Evolutionary conservation across 2,888 invertebrate species (phyloP), one percentile per base, ranked within the genome.

Genomic region (Drosophila yooni): DNA sequence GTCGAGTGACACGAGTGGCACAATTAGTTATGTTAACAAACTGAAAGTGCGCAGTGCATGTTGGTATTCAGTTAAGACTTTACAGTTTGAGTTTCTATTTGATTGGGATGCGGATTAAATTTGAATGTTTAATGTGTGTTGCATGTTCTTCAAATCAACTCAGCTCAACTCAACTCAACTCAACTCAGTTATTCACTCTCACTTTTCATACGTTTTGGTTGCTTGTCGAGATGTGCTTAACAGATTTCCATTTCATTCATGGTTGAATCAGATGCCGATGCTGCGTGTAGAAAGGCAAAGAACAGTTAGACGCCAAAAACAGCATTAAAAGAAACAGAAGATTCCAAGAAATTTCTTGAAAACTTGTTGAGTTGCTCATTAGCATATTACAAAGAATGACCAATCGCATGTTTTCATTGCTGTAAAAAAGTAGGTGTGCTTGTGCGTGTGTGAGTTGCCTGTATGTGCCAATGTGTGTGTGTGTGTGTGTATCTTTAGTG

Each of bases 201-300:
- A 69, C 68, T 70, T 70, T 70, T 72, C 59, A 53, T 61, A 51
- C 54, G 64, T 63, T 78, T 66, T 40, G 40, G 29, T 18, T 27
- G 61, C 51, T 60, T 33, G 46, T 48, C 65, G 62, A 62, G 53
- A 56, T 50, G 50, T 46, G 46, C 6, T 46, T 36, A 31, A 66
- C 52, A 69, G 65, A 73, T 89, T 85, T 85, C 75, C 77, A 88
- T 85, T 85, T 85, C 85, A 82, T 89, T 89, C 67, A 68, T 27
- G 84, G 77, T 87, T 73, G 66, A 52, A 52, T 61, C 68, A 54
- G 67, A 60, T 51, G 21, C 38, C 25, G 53, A 25, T 36, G 64
- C 40, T 65, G 65, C 61, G 36, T 62, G 70, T 83, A 86, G 83
- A 75, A 79, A 77, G 77, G 77, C 76, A 75, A 69, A 79, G 69